Evolutionary conservation across 2,113 vertebrate genomes (phyloP).

Genomic region (Scolopax mira): DNA sequence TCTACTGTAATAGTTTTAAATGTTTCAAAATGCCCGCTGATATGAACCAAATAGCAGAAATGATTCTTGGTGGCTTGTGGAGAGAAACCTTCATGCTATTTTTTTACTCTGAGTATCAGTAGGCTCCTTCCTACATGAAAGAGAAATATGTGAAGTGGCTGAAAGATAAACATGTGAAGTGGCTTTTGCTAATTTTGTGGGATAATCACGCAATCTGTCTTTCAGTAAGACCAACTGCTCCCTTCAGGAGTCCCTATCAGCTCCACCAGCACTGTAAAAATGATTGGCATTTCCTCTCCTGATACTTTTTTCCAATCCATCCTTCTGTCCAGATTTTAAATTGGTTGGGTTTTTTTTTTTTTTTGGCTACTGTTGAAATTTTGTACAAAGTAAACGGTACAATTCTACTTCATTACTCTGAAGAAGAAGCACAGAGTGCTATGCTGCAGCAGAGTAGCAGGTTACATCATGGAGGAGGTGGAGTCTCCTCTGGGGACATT

Average conservation of each 20-base stretch:
- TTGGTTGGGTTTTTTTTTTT: fast-evolving
- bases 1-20: background rate
- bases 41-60: background rate
- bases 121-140: background rate
- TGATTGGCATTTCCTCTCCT: background rate
- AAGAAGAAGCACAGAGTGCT: background rate
- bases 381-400: background rate
- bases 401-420: background rate
- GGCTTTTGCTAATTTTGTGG: background rate
- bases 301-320: background rate
- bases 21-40: background rate
- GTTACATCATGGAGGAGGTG: too few relatives aligned
- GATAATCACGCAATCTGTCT: background rate
- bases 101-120: background rate
- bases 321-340: background rate
- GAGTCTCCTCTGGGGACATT: too few relatives aligned
- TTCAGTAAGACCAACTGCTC: background rate
- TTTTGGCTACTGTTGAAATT: background rate
- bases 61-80: background rate
- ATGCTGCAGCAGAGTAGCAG: background rate
- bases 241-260: background rate
- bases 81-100: background rate
- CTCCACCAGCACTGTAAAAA: background rate
- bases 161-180: background rate
- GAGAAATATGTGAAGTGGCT: background rate